Percentiles rank a stretch among this genome's conserved stretches.
These are phyloP conservation scores for Anthopleura sola DNA, from an alignment of 64 coral and sea anemone genomes.

Conservation along the genomic window DNA sequence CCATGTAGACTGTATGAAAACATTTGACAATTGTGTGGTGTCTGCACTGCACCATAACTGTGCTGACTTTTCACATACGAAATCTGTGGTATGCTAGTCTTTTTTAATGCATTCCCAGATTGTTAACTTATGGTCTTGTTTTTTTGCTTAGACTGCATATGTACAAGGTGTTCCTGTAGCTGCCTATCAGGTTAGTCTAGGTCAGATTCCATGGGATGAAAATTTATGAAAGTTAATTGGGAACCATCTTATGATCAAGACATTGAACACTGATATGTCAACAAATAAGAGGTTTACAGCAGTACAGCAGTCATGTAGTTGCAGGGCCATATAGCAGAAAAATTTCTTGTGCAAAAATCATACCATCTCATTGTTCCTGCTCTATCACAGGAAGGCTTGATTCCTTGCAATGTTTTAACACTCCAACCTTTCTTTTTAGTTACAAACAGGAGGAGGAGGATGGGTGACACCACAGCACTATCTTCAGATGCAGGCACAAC, in stretches of 20 bases:
- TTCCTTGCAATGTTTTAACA: neutral
- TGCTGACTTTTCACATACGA: no score
- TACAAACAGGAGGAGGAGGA: slow-evolving; percentile 51
- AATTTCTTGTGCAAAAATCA: neutral
- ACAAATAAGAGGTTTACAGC: no score
- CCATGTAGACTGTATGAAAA: no score
- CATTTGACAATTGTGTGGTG: no score
- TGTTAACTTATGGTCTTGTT: neutral
- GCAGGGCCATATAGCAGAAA: neutral
- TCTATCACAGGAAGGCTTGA: no score
- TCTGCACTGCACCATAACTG: no score
- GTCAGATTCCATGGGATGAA: neutral
- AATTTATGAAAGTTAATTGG: no score
- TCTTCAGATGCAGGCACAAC: slow-evolving; percentile 83
- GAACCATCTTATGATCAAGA: no score
- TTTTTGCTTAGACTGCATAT: slow-evolving; percentile 44
- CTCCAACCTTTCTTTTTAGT: neutral
- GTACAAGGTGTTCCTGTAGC: slow-evolving; percentile 58
- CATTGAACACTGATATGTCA: neutral
- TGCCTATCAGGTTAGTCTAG: slow-evolving; percentile 46
- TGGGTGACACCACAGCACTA: slow-evolving; percentile 70
- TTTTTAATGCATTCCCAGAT: no score
- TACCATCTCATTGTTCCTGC: neutral
- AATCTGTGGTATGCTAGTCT: no score
- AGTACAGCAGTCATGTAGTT: no score